Evolutionary conservation across 2,888 invertebrate species (phyloP), one percentile per base, ranked within the genome.

Genomic region (Myopa testacea): DNA sequence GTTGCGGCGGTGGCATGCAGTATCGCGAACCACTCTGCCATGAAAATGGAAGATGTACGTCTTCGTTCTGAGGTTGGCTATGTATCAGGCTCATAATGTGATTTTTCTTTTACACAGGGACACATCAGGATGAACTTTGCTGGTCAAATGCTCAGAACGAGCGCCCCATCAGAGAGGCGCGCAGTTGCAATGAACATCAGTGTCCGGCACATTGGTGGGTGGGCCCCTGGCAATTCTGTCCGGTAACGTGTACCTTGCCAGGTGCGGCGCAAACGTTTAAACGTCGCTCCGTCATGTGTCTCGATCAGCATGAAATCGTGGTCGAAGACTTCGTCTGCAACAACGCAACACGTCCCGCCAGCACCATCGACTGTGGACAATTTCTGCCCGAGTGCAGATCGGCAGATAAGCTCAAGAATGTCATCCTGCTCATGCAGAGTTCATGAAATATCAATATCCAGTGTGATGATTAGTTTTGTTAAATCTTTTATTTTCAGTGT

Each of bases 201-300:
- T 93, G 94, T 86, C 93, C 93, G 12, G 92, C 93, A n/a, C 92
- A 93, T 86, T 97, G 96, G 96, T 96, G 95, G 95, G 91, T 93
- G 38, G 96, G 96, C 0, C 93, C 94, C 0, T 97, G 97, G 97
- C 94, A 95, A 84, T 92, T 93, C 78, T 97, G 97, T 88, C 92
- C 94, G 6, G 92, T 92, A 0, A 93, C 93, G 0, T 95, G 95
- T 84, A 91, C 86, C 37, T 80, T 81, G 69, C 81, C 81, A 74
- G 85, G 84, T 4, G 80, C 90, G n/a, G 90, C 91, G 76, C 91
- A 91, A 80, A 92, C 93, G 16, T 91, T 92, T 79, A 92, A 93
- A 78, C 83, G 85, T 1, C 91, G 95, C 79, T 92, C 92, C 81
- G 92, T 95, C 4, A 93, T 94, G 91, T 95, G 95, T 86, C 93